These are phyloP conservation scores for Lysiphlebus fabarum DNA, from an alignment of 1,140 invertebrate genomes.

Conservation along the genomic window DNA sequence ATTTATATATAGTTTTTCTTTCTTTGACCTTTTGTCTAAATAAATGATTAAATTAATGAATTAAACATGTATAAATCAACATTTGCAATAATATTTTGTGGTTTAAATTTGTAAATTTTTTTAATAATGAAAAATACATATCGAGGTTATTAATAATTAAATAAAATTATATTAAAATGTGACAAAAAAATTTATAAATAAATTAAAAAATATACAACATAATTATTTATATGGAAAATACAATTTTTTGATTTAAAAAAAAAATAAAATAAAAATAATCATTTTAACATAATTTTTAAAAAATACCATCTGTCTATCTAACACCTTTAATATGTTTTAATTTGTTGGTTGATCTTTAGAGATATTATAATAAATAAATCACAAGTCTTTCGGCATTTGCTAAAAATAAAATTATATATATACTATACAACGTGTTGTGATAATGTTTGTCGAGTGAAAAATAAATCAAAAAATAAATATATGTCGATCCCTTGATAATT, in stretches of 20 bases:
- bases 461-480: neutral
- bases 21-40: slow-evolving; percentile 2
- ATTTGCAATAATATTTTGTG: no score
- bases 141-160: no score
- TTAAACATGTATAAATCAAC: neutral
- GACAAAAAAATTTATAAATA: no score
- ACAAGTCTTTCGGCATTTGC: slow-evolving; percentile 18
- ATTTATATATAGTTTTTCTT: neutral
- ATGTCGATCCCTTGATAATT: neutral
- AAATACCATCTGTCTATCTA: slow-evolving; percentile 21
- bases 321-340: slow-evolving; percentile 16
- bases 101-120: no score
- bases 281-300: no score
- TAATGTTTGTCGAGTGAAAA: slow-evolving; percentile 14
- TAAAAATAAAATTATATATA: slow-evolving; percentile 1
- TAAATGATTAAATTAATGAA: slow-evolving; percentile 8
- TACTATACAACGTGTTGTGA: slow-evolving; percentile 5
- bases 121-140: no score
- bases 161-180: no score
- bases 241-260: no score
- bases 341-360: neutral
- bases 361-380: slow-evolving; percentile 21
- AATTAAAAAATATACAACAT: no score
- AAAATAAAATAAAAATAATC: no score
- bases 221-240: no score